These are phyloP conservation scores for Psilopsiagon aymara DNA, from an alignment of 2,113 vertebrate genomes.

Conservation along the genomic window DNA sequence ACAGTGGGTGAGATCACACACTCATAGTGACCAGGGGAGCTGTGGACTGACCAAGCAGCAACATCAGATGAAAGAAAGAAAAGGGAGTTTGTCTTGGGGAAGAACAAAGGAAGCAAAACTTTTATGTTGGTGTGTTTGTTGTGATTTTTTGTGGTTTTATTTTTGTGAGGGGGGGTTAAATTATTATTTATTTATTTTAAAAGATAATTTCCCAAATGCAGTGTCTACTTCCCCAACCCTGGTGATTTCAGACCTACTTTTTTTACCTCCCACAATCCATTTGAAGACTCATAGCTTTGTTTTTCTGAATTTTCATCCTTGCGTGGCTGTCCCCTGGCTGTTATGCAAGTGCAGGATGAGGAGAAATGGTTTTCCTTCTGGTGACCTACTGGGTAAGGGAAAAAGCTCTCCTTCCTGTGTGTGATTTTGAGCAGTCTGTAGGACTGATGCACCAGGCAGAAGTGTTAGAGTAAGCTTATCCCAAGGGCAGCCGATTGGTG, in stretches of 20 bases:
- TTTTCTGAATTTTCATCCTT: background rate
- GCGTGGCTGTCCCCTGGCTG: background rate
- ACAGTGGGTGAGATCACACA: rapidly evolving
- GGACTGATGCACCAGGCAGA: background rate
- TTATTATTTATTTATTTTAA: background rate
- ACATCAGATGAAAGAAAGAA: background rate
- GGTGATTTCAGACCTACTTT: background rate
- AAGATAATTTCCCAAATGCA: background rate
- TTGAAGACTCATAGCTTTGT: background rate
- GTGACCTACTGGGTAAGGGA: background rate
- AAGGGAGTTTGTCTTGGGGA: background rate
- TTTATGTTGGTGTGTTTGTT: background rate
- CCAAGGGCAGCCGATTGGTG: background rate
- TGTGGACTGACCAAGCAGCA: background rate
- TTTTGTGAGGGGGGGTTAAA: too few species aligned
- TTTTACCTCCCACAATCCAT: background rate
- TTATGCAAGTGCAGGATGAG: rapidly evolving
- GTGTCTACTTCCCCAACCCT: background rate
- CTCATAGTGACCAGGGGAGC: background rate
- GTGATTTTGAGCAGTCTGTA: background rate
- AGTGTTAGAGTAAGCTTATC: background rate
- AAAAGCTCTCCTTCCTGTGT: background rate
- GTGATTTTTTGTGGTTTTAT: background rate
- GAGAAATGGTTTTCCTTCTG: background rate
- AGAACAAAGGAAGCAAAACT: background rate